Evolutionary conservation across 1,140 invertebrate species (phyloP).

Genomic region (Achatina immaculata): DNA sequence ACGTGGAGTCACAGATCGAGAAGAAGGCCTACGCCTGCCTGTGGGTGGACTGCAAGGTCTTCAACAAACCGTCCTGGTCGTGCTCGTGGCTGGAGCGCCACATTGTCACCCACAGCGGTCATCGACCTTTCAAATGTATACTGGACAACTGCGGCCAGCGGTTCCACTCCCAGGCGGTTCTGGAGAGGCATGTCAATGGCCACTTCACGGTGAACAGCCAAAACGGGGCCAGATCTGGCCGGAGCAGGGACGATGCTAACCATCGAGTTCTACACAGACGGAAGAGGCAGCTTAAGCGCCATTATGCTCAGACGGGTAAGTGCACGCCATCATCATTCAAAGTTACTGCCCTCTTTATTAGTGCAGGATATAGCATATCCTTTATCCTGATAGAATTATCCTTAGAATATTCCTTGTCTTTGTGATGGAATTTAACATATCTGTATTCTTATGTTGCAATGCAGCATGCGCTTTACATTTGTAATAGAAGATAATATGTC

Average conservation of each 20-base stretch:
- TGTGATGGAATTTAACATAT: too few species aligned
- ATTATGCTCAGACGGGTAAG: conserved; percentile 76
- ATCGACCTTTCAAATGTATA: conserved; percentile 94
- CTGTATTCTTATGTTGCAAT: too few species aligned
- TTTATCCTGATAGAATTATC: too few species aligned
- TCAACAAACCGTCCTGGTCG: conserved; percentile 89
- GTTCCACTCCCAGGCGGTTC: conserved; percentile 89
- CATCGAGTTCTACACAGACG: conserved; percentile 85
- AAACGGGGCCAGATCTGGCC: conserved; percentile 54
- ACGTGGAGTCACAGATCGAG: conserved; percentile 85
- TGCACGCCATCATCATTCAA: too few species aligned
- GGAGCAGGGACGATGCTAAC: conserved; percentile 72
- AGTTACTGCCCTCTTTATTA: too few species aligned
- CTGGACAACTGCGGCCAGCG: conserved; percentile 91
- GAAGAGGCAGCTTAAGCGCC: conserved; percentile 80
- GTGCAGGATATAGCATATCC: too few species aligned
- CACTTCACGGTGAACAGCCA: conserved; percentile 80
- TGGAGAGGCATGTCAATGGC: conserved; percentile 93
- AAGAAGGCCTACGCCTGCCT: conserved; percentile 89
- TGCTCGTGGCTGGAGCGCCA: conserved; percentile 93
- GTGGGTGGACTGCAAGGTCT: conserved; percentile 96
- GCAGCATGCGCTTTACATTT: too few species aligned
- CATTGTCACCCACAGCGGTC: conserved; percentile 88
- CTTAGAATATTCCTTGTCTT: too few species aligned
- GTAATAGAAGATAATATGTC: too few species aligned